Percentiles rank a stretch among this genome's conserved stretches.
These are phyloP conservation scores for Gobionotothen gibberifrons DNA, from an alignment of 2,797 vertebrate species.

Conservation along the genomic window DNA sequence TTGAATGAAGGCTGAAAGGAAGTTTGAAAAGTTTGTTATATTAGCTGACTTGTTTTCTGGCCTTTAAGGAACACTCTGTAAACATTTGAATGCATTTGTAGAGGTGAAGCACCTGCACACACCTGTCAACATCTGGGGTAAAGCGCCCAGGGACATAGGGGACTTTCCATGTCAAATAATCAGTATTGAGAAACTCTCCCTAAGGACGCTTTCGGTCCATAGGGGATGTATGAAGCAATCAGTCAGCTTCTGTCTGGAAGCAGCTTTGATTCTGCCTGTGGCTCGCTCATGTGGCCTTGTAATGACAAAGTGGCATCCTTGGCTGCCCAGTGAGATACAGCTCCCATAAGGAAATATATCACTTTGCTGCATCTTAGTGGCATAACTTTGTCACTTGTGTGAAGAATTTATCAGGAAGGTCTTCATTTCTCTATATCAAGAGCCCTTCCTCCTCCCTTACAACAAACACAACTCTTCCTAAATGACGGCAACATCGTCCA, in stretches of 20 bases:
- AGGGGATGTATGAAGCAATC: conserved; percentile 72
- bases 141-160: conserved; percentile 29
- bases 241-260: conserved; percentile 64
- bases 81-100: neutral
- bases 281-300: conserved; percentile 73
- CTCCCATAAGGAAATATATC: conserved; percentile 77
- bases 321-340: conserved; percentile 78
- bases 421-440: conserved; percentile 72
- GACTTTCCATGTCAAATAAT: conserved; percentile 62
- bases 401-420: conserved; percentile 73
- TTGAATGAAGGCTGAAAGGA: conserved; percentile 44
- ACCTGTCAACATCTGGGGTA: conserved; percentile 22
- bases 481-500: conserved; percentile 72
- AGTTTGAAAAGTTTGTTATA: conserved; percentile 61
- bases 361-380: conserved; percentile 70
- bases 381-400: conserved; percentile 77
- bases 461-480: conserved; percentile 76
- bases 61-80: neutral
- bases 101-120: conserved; percentile 1
- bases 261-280: conserved; percentile 61
- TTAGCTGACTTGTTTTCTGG: conserved; percentile 28
- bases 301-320: conserved; percentile 79
- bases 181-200: conserved; percentile 54
- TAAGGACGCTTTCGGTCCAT: conserved; percentile 58
- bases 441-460: conserved; percentile 68